phyloP scores from a whole-genome alignment of 2,797 vertebrate species.

The Eremophila alpestris region DNA sequence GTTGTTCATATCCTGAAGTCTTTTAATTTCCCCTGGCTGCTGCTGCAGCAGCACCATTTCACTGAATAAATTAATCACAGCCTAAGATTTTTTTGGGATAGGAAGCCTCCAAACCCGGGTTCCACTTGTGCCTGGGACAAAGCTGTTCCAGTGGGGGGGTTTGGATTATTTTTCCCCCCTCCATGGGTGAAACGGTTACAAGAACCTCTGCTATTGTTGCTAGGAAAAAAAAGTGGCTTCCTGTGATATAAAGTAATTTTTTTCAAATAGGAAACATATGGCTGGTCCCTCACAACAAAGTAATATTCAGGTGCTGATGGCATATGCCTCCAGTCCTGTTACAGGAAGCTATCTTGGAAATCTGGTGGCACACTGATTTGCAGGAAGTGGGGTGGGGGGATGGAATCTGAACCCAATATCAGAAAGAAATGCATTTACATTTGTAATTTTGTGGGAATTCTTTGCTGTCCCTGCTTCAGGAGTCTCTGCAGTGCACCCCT shows the following conservation, averaged over 20 bases:
- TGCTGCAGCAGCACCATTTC: constrained; percentile 8
- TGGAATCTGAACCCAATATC: neutral
- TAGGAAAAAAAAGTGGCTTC: constrained; percentile 66
- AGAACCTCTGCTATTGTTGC: constrained; percentile 55
- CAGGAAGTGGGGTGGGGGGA: constrained; percentile 17
- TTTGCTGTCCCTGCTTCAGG: neutral
- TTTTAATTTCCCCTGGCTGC: constrained; percentile 53
- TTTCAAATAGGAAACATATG: constrained; percentile 77
- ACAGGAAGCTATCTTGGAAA: constrained; percentile 63
- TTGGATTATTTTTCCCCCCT: neutral
- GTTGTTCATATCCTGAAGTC: constrained; percentile 41
- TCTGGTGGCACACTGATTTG: constrained; percentile 22
- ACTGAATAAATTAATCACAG: constrained; percentile 46
- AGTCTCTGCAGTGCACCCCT: neutral
- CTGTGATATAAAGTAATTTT: constrained; percentile 74
- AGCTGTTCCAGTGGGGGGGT: neutral
- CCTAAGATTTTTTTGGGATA: neutral
- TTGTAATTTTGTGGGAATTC: neutral
- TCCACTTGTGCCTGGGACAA: neutral
- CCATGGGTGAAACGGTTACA: constrained; percentile 43
- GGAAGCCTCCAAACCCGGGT: neutral
- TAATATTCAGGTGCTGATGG: constrained; percentile 70
- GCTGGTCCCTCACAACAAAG: constrained; percentile 55
- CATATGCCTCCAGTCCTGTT: constrained; percentile 36
- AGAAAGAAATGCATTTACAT: neutral